Percentiles rank a stretch among this genome's conserved stretches.
Evolutionary conservation across 2,888 invertebrate species (phyloP).

Genomic region (Standfussiana lucernea): DNA sequence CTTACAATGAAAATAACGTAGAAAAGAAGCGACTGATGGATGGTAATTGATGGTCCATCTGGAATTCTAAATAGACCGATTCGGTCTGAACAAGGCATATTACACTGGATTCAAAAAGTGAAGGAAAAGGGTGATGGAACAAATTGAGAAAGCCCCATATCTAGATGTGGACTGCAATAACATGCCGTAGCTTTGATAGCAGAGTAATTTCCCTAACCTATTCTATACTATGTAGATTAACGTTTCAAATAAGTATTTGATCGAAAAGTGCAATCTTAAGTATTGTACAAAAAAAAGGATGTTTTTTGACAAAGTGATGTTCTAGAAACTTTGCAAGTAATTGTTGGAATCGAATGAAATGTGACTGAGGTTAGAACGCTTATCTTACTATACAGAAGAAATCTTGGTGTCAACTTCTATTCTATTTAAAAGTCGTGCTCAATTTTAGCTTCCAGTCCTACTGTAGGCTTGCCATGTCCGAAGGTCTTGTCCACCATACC

Average conservation of each 20-base stretch:
- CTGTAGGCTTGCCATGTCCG: conserved; percentile 72
- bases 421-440: conserved; percentile 70
- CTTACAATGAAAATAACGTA: not conserved
- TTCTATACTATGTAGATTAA: not conserved
- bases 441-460: conserved; percentile 71
- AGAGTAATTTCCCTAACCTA: not conserved
- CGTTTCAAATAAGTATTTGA: not conserved
- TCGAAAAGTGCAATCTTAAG: not conserved
- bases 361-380: not conserved
- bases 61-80: not conserved
- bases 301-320: not conserved
- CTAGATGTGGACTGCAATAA: not conserved
- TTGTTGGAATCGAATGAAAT: not conserved
- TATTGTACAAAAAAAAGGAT: not conserved
- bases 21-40: not conserved
- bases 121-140: not conserved
- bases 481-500: conserved; percentile 69
- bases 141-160: not conserved
- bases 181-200: not conserved
- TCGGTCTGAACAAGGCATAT: not conserved
- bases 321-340: not conserved
- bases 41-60: not conserved
- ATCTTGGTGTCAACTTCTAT: not conserved
- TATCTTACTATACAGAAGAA: not conserved
- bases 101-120: not conserved